Base-by-base conservation (phyloP, 1,140 invertebrate species). In the Octopus sinensis region DNA sequence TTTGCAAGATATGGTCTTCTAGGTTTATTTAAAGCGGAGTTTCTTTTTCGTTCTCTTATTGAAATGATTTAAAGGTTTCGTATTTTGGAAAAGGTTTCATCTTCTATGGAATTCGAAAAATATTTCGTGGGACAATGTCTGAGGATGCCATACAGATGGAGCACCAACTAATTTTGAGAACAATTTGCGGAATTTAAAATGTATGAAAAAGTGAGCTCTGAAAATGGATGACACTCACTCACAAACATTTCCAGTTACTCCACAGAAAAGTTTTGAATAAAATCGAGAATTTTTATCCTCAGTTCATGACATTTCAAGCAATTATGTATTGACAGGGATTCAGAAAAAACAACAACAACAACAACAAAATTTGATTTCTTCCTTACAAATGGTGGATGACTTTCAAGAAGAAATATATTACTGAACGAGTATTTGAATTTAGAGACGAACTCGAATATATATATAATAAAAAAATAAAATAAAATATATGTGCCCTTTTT, bases 341-440 rank as follows among this genome's bases (percentile, higher is more conserved):
- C 62, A 12, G 62, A n/a, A 9, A 9, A 68, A 12, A 0, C 23
- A 23, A 23, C 23, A 23, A 0, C 23, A 23, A 23, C 23, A 23
- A 23, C 23, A 23, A 23, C 23, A 23, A 23, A 23, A 9, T 12
- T 68, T n/a, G 9, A n/a, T n/a, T 68, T 68, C n/a, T 68, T 68
- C 62, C 62, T 12, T n/a, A 68, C 62, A 68, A 68, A 68, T 68
- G 62, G 9, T 68, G 9, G 62, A 68, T 68, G 62, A n/a, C 62
- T 68, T 68, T 68, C 62, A 68, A 68, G 62, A 68, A n/a, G 62
- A 68, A 68, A 68, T 68, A n/a, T 68, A 68, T 23, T 23, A 68
- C 62, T n/a, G n/a, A 68, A n/a, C 62, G n/a, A 68, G 62, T 68
- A 68, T 68, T 68, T 68, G 62, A 68, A n/a, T n/a, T 68, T 68